A percentile compares a stretch with the other conserved stretches of the same genome.
Evolutionary conservation across 2,888 invertebrate genomes (phyloP).

Genomic region (Caenorhabditis sinica): DNA sequence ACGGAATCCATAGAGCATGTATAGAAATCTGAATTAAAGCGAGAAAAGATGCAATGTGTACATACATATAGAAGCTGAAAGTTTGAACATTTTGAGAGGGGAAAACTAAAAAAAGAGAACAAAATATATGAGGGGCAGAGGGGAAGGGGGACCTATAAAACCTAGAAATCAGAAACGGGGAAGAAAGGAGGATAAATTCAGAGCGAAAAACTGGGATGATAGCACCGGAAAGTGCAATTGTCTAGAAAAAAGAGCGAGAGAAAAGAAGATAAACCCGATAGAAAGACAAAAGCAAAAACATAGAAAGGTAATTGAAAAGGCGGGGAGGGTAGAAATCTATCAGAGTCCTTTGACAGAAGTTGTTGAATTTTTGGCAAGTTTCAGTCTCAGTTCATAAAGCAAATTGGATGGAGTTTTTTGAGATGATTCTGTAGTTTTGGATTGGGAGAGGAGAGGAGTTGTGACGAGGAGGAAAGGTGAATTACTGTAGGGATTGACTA

Average conservation of each 20-base stretch:
- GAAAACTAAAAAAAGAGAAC: background rate
- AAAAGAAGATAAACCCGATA: constrained; percentile 32
- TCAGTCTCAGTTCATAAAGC: constrained; percentile 67
- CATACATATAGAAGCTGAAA: constrained; percentile 58
- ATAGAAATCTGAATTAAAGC: constrained; percentile 66
- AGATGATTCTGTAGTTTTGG: constrained; percentile 44
- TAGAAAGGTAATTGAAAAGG: constrained; percentile 11
- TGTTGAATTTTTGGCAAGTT: constrained; percentile 58
- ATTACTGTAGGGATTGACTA: constrained; percentile 13
- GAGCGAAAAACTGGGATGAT: constrained; percentile 5
- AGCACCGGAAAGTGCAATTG: constrained; percentile 50
- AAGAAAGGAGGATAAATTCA: background rate
- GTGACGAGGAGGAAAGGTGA: background rate
- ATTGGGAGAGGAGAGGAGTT: background rate
- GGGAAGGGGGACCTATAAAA: constrained; percentile 9
- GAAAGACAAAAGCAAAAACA: constrained; percentile 58
- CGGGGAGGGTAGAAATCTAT: constrained; percentile 18
- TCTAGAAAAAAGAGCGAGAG: constrained; percentile 10
- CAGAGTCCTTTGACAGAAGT: constrained; percentile 49
- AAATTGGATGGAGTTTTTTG: constrained; percentile 44
- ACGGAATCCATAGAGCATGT: constrained; percentile 63
- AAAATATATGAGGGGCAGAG: constrained; percentile 12
- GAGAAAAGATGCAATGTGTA: constrained; percentile 60
- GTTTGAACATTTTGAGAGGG: constrained; percentile 47
- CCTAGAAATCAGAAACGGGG: constrained; percentile 4